Evolutionary conservation across 2,888 invertebrate species (phyloP), one percentile per base, ranked within the genome.

Genomic region (Agrotis segetum): DNA sequence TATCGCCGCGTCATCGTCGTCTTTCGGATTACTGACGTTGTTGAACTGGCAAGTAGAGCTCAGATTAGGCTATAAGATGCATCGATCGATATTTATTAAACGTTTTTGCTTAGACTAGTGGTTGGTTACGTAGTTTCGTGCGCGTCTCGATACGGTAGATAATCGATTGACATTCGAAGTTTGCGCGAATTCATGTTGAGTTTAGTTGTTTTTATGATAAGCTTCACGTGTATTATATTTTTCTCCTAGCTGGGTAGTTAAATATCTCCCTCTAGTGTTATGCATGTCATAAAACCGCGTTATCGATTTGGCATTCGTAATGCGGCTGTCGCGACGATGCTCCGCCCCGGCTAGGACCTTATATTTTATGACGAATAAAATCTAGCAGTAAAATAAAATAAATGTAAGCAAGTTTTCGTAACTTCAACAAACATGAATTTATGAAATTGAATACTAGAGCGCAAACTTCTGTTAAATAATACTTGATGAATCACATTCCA

Each of bases 81-180:
- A 64, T 77, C 68, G 55, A 64, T 68, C 52, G n/a, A 79, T 69
- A 69, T 62, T 66, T 74, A 46, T 16, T 58, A 50, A 71, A 61
- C 19, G 62, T 79, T 77, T 79, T 49, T 58, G 62, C 65, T 69
- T 77, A 77, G 58, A 62, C 46, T 79, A 77, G 77, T 65, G 74
- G 79, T 79, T 65, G 74, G 79, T 79, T 77, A 74, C 62, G 79
- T 77, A 77, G 77, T 34, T 68, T 62, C 49, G 61, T 79, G 79
- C 61, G 55, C 60, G 69, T 79, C 60, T 68, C 68, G 79, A 62
- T 61, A 65, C 69, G 47, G 49, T 74, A 68, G 79, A 56, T 49
- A 68, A 68, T 74, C 64, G 47, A 77, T 79, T 55, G 44, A 65
- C 34, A 55, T 68, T 53, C 29, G 49, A 74, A 69, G 56, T 79